Percentiles rank a stretch among this genome's conserved stretches.
These are phyloP conservation scores for Ophion costatus DNA, from an alignment of 2,888 invertebrate species.

Conservation along the genomic window DNA sequence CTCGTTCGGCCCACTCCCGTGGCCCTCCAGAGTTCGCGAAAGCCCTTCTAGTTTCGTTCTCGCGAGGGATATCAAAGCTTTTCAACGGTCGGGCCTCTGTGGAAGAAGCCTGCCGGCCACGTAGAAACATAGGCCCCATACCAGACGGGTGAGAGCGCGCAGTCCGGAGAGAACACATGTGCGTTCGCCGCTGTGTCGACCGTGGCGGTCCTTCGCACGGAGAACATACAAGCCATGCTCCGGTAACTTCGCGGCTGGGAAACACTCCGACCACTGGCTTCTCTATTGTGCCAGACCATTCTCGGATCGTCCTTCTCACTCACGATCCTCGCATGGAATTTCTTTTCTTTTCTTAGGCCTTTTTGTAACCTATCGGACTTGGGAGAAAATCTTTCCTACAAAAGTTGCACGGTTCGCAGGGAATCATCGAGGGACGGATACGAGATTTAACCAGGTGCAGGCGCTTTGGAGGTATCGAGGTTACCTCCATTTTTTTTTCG, in stretches of 20 bases:
- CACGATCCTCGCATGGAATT: constrained; percentile 53
- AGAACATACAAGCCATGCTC: constrained; percentile 57
- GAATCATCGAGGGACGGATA: no score
- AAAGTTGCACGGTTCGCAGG: no score
- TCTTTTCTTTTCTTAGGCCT: neutral
- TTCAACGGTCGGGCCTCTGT: constrained; percentile 10
- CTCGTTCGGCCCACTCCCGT: constrained; percentile 3
- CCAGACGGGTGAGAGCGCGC: neutral
- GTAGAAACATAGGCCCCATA: neutral
- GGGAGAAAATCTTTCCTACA: no score
- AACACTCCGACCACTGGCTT: constrained; percentile 33
- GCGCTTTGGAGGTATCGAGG: no score
- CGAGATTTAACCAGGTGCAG: no score
- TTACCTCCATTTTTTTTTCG: no score
- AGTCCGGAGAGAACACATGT: constrained; percentile 5
- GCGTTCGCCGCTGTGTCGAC: constrained; percentile 22
- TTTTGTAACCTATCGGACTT: no score
- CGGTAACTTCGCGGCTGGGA: constrained; percentile 57
- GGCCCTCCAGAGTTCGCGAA: neutral
- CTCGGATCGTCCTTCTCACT: constrained; percentile 23
- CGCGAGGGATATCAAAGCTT: constrained; percentile 48
- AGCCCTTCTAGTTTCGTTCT: constrained; percentile 49
- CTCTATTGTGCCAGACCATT: constrained; percentile 35
- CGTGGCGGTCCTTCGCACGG: neutral
- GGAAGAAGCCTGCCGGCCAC: neutral